Conservation (phyloP, 1,140 invertebrate species). For the Drosophila auraria region DNA sequence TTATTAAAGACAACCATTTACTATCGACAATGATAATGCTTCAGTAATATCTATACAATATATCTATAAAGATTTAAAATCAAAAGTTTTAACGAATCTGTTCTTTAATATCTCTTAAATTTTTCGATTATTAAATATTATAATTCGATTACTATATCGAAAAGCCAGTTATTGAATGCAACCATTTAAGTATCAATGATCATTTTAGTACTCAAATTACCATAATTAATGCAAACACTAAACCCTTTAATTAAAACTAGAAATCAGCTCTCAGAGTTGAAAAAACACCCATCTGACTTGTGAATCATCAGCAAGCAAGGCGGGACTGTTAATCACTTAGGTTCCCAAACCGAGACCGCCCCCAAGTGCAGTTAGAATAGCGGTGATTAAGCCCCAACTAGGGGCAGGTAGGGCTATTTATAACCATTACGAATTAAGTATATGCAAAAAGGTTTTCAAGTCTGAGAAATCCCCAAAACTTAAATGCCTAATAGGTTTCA, state of each 20-base stretch:
- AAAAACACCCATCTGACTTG: too few relatives aligned
- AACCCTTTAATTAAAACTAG: background rate
- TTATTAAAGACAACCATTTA: too few relatives aligned
- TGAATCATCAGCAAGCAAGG: background rate
- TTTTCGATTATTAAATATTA: too few relatives aligned
- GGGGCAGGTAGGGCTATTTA: conserved; percentile 9
- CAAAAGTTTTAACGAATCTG: too few relatives aligned
- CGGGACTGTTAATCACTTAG: too few relatives aligned
- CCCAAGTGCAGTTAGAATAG: background rate
- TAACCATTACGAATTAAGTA: conserved; percentile 15
- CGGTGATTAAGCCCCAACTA: conserved; percentile 9
- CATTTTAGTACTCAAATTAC: background rate
- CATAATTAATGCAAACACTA: background rate
- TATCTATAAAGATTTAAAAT: too few relatives aligned
- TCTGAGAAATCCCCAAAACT: background rate
- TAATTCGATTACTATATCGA: too few relatives aligned
- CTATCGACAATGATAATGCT: too few relatives aligned
- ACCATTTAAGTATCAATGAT: too few relatives aligned
- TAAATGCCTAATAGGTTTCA: background rate
- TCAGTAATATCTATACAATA: too few relatives aligned
- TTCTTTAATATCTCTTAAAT: too few relatives aligned
- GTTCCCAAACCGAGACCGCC: background rate
- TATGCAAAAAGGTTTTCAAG: background rate
- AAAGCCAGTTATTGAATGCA: too few relatives aligned
- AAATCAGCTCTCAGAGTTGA: background rate